phyloP scores from a whole-genome alignment of 2,888 invertebrate genomes.

The Abrostola tripartita region DNA sequence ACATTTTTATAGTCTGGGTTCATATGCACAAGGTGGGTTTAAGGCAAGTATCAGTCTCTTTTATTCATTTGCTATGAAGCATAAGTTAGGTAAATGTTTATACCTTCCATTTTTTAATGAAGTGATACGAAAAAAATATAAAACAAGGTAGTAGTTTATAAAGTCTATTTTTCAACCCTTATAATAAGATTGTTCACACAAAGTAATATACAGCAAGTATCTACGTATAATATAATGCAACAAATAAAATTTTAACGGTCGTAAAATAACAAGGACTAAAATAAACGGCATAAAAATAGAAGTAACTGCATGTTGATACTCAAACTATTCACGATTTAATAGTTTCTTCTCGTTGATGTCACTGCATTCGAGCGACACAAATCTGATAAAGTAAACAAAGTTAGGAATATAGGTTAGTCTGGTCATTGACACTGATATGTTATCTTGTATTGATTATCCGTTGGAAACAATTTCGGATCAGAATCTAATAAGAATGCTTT shows the following conservation, averaged over 20 bases:
- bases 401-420: constrained; percentile 42
- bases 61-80: too few species aligned
- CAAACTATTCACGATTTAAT: constrained; percentile 15
- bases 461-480: constrained; percentile 52
- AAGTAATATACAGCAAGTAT: neutral
- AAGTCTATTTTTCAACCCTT: too few species aligned
- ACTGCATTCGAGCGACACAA: constrained; percentile 19
- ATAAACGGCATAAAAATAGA: constrained; percentile 48
- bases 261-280: constrained; percentile 40
- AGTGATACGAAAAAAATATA: too few species aligned
- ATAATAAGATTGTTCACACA: neutral
- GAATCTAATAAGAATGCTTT: constrained; percentile 57
- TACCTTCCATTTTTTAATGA: too few species aligned
- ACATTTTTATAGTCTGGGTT: too few species aligned
- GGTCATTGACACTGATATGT: constrained; percentile 37
- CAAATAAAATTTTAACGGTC: constrained; percentile 44
- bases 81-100: too few species aligned
- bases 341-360: constrained; percentile 23
- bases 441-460: constrained; percentile 48
- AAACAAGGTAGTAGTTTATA: too few species aligned
- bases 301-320: constrained; percentile 32
- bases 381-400: constrained; percentile 48
- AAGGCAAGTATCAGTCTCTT: too few species aligned
- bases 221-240: constrained; percentile 34
- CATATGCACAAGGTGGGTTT: too few species aligned